These are phyloP conservation scores for Acomys russatus DNA, from an alignment of 2,797 vertebrate genomes.

Conservation along the genomic window DNA sequence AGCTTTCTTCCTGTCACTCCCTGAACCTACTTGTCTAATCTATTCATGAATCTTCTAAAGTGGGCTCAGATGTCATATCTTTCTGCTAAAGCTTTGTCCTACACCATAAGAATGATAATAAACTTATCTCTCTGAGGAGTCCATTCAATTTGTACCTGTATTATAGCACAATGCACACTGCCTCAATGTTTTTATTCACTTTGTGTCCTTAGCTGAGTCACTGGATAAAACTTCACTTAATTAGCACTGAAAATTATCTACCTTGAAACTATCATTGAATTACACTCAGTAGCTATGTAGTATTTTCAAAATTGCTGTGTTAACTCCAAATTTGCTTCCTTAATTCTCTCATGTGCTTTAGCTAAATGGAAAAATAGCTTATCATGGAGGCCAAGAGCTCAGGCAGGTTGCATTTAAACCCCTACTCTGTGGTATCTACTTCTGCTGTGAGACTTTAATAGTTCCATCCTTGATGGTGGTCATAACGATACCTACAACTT, in stretches of 20 bases:
- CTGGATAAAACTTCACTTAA: conserved; percentile 31
- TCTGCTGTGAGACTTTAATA: conserved; percentile 1
- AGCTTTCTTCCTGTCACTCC: neutral
- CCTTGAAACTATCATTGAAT: neutral
- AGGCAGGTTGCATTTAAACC: neutral
- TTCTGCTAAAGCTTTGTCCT: neutral
- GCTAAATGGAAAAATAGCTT: conserved; percentile 38
- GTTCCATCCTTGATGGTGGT: neutral
- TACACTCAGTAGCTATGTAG: neutral
- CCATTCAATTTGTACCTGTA: neutral
- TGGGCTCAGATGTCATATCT: neutral
- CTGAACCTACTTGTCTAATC: neutral
- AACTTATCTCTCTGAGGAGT: neutral
- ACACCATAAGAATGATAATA: neutral
- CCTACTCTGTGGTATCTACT: neutral
- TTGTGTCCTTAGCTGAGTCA: neutral
- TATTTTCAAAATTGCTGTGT: neutral
- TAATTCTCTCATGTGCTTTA: conserved; percentile 28
- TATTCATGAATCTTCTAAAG: neutral
- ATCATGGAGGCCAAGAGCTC: neutral
- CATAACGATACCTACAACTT: neutral
- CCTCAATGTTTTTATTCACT: conserved; percentile 5
- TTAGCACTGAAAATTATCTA: conserved; percentile 9
- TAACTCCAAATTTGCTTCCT: conserved; percentile 39
- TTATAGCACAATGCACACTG: neutral